Base-by-base conservation (phyloP, 2,113 vertebrate species). In the Noctilio leporinus region DNA sequence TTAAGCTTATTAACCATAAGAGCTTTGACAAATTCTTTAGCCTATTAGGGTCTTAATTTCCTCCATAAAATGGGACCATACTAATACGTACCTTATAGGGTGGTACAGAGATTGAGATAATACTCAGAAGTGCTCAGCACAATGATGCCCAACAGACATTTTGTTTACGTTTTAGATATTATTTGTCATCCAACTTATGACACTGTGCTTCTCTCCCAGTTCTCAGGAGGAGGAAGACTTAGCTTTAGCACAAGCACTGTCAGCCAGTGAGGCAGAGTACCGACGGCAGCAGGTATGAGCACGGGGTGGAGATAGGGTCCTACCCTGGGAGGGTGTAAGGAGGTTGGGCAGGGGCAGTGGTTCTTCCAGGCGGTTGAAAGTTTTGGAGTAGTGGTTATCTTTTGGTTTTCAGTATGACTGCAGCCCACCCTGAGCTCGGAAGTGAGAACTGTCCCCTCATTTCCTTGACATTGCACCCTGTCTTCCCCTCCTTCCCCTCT, bases 171-270 rank as follows among this genome's bases (percentile, higher is more conserved):
- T 81, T 96, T 59, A 72, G 12, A 19, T 22, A 15, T 20, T 91
- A 51, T 22, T 22, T 47, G 10, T 45, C 81, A 43, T 62, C 40
- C 53, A 76, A 17, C 28, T 80, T 92, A 73, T 80, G 38, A n/a
- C n/a, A n/a, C 81, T 83, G 35, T 86, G 64, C 95, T 86, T 96
- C 75, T 92, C 86, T 96, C 83, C 96, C 98, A 99, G 99, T 97
- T 99, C 98, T 43, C 99, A 99, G 98, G 99, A 99, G 98, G 99
- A 98, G 98, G 99, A 99, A 95, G 99, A 99, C 98, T 98, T 99
- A 97, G 99, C 99, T 22, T 97, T 99, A 91, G 99, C 99, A 86
- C 99, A 98, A 98, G 99, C 99, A 0, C 98, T 99, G 9, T 99
- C 99, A 57, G 99, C 99, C 10, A 99, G 99, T 0, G 99, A 99